Evolutionary conservation across 1,140 invertebrate genomes (phyloP).

Genomic region (Zaprionus nigranus): DNA sequence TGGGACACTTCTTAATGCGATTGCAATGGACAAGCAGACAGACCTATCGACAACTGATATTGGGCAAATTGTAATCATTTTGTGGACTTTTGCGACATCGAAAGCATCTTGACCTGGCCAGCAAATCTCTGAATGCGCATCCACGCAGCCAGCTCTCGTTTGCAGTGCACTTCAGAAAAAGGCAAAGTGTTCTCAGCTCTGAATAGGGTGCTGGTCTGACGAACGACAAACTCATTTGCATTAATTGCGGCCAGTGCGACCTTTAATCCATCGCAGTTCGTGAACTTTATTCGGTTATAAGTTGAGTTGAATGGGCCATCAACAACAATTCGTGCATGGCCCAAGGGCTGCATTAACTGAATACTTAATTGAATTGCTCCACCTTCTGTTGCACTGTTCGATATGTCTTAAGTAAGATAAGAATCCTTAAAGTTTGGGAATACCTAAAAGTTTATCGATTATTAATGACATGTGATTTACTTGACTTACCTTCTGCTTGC

Average conservation of each 20-base stretch:
- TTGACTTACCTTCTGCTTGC: neutral
- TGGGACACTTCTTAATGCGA: neutral
- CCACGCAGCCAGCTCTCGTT: conserved; percentile 13
- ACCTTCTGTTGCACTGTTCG: too few relatives aligned
- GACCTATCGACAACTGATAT: neutral
- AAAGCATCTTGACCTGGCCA: conserved; percentile 6
- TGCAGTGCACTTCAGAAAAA: conserved; percentile 29
- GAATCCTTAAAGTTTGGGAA: neutral
- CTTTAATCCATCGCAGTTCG: conserved; percentile 2
- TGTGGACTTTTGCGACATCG: neutral
- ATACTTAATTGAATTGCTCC: conserved; percentile 17
- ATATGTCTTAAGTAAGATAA: neutral
- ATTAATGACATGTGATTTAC: neutral
- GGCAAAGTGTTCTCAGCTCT: conserved; percentile 14
- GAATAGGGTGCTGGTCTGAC: neutral
- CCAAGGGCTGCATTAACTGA: conserved; percentile 10
- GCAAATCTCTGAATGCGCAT: conserved; percentile 36
- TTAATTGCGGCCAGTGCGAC: conserved; percentile 16
- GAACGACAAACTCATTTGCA: conserved; percentile 25
- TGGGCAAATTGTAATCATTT: conserved; percentile 11
- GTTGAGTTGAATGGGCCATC: neutral
- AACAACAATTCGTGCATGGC: conserved; percentile 18
- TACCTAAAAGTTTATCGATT: neutral
- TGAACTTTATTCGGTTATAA: conserved; percentile 8
- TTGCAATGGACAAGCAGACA: neutral